Base-by-base conservation (phyloP, 2,888 invertebrate genomes). In the Meta bourneti region DNA sequence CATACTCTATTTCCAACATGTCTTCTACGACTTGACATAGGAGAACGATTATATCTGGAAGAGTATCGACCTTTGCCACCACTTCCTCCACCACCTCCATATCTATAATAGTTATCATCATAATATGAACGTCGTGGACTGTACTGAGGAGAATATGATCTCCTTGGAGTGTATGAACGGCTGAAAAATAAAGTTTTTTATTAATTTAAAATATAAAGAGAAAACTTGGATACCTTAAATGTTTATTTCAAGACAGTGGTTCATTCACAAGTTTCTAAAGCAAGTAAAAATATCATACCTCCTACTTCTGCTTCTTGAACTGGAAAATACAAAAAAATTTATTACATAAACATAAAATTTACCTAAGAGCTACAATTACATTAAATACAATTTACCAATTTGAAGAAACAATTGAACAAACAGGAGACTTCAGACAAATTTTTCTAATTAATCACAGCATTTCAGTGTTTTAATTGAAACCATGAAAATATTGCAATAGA, bases 11-110 rank as follows among this genome's bases (percentile, higher is more conserved):
- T 97, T 93, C 97, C 97, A 93, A 96, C 95, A 95, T 98, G 97
- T 77, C 98, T 96, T 94, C 97, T 96, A 93, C 98, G 96, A 93
- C 96, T 97, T 69, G 98, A 97, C 97, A 97, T 97, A 49, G 98
- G 97, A 94, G 97, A 97, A 94, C 97, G 96, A 92, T 97, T 97
- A 95, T 96, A 96, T 89, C 96, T 96, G 78, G 96, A 96, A 94
- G 96, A 96, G 70, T 93, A 90, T 90, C 94, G 90, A 9, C 94
- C 80, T 78, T 88, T 77, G 78, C 84, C 74, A n/a, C 89, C 71
- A 7, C 79, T 70, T 81, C 91, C 87, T 89, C 80, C 77, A 48
- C 90, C 80, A 87, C 90, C 84, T 91, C 81, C 70, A 85, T 75
- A 61, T 52, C 77, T 87, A 52, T 91, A 91, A 79, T 87, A 91